Conservation (phyloP, 2,113 vertebrate species). For the Phoxinus phoxinus region DNA sequence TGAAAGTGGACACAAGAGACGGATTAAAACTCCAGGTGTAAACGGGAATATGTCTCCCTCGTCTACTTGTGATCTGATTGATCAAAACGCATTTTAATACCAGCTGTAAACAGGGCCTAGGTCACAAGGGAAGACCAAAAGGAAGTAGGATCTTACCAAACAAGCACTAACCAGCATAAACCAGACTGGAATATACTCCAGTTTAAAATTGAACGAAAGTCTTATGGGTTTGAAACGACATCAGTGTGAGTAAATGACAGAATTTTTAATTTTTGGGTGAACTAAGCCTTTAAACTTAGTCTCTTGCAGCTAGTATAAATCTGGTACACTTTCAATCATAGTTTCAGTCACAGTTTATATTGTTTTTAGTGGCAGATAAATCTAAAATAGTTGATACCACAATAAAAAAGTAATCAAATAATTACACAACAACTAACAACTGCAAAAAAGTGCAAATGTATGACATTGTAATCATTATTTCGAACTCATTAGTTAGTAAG, state of each 20-base stretch:
- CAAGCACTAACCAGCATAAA: background rate
- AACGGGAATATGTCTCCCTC: no score
- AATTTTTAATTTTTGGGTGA: background rate
- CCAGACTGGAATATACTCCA: background rate
- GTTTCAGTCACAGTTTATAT: background rate
- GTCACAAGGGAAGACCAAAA: background rate
- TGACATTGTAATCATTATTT: no score
- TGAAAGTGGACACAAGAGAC: no score
- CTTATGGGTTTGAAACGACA: background rate
- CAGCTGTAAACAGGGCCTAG: background rate
- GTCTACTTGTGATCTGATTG: no score
- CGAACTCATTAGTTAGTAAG: no score
- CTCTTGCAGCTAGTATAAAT: background rate
- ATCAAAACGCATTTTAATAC: no score
- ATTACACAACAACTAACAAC: no score
- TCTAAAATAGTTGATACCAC: no score
- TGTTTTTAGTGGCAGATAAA: no score
- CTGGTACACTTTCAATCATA: background rate
- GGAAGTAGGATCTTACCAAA: background rate
- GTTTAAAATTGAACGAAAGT: background rate
- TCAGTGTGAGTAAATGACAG: background rate
- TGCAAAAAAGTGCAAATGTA: no score
- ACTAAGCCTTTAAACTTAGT: background rate
- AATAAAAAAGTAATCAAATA: no score
- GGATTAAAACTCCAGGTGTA: no score